Conservation (phyloP, 2,888 invertebrate genomes). For the Dexiosoma caninum region DNA sequence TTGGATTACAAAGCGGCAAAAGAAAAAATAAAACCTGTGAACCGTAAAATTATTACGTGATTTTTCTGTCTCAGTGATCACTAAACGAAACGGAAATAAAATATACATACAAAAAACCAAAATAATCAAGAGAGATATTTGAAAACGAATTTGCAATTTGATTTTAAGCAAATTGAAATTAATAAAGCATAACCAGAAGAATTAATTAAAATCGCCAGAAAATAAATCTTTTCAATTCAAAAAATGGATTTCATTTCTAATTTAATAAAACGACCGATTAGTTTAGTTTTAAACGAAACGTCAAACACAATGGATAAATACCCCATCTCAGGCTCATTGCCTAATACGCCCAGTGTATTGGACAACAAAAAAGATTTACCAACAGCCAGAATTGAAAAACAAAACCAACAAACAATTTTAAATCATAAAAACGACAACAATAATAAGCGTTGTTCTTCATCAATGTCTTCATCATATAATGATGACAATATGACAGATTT, state of each 20-base stretch:
- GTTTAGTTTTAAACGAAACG: constrained; percentile 67
- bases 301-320: constrained; percentile 44
- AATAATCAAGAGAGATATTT: neutral
- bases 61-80: constrained; percentile 55
- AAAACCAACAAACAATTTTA: neutral
- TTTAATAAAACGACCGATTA: constrained; percentile 74
- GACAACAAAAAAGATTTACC: neutral
- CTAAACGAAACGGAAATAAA: constrained; percentile 38
- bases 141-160: constrained; percentile 38
- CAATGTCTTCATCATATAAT: constrained; percentile 31
- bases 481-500: constrained; percentile 46
- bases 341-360: constrained; percentile 16
- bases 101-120: too few species aligned
- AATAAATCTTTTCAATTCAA: neutral
- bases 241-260: constrained; percentile 76
- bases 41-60: constrained; percentile 62
- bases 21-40: constrained; percentile 46
- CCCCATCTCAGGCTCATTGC: constrained; percentile 35
- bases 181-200: constrained; percentile 51
- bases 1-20: neutral
- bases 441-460: constrained; percentile 4
- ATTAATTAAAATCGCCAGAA: constrained; percentile 26
- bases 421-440: neutral
- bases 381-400: neutral
- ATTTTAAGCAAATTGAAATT: constrained; percentile 40